A percentile compares a stretch with the other conserved stretches of the same genome.
Evolutionary conservation across 2,888 invertebrate genomes (phyloP).

Genomic region (Callimorpha dominula): DNA sequence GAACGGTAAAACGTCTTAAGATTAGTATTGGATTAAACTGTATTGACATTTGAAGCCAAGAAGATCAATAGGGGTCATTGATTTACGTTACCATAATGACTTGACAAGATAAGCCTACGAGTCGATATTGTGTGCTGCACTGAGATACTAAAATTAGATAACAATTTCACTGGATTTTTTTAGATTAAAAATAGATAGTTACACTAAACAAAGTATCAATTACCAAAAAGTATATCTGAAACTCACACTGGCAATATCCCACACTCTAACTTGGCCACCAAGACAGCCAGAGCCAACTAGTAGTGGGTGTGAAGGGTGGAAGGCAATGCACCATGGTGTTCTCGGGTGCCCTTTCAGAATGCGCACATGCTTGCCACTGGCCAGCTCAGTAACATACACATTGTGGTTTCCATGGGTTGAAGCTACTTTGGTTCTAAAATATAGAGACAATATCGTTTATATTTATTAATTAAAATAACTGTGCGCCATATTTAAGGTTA

Average conservation of each 20-base stretch:
- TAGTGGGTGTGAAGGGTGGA: conserved; percentile 94
- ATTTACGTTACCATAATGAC: conserved; percentile 7
- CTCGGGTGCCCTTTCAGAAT: conserved; percentile 94
- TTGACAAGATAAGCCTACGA: background rate
- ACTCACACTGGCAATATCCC: conserved; percentile 89
- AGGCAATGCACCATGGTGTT: conserved; percentile 96
- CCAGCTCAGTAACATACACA: conserved; percentile 93
- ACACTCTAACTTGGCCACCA: conserved; percentile 95
- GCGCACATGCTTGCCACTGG: conserved; percentile 92
- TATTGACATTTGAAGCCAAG: background rate
- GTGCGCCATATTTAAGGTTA: too few species aligned
- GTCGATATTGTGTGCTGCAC: background rate
- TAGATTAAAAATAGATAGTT: background rate
- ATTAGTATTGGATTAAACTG: too few species aligned
- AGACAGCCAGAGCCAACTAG: conserved; percentile 95
- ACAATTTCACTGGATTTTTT: background rate
- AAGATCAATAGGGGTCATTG: conserved; percentile 7
- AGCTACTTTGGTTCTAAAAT: conserved; percentile 91
- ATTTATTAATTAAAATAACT: background rate
- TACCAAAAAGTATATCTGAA: conserved; percentile 5
- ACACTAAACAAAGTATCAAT: background rate
- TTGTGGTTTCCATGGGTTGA: conserved; percentile 96
- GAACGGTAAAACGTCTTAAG: background rate
- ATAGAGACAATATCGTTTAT: conserved; percentile 7
- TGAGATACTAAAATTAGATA: background rate